These are phyloP conservation scores for Orchesellides sinensis DNA, from an alignment of 2,888 invertebrate species.

Conservation along the genomic window DNA sequence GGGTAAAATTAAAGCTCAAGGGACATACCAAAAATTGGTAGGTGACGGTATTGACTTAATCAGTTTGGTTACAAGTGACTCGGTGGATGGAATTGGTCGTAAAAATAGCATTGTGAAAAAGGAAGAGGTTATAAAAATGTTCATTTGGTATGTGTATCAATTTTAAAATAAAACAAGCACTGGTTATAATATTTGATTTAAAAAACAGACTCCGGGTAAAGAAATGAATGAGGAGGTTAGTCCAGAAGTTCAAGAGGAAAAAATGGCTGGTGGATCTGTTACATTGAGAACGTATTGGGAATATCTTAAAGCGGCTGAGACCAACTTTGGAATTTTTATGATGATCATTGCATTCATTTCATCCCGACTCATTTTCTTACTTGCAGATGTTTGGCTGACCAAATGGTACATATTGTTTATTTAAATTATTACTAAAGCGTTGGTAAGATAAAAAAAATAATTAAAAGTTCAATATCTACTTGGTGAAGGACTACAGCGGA, in stretches of 20 bases:
- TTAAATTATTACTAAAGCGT: neutral
- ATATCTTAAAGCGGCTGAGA: conserved; percentile 70
- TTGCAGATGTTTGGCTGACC: conserved; percentile 70
- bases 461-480: neutral
- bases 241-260: conserved; percentile 66
- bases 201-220: too few species aligned
- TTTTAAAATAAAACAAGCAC: too few species aligned
- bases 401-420: conserved; percentile 65
- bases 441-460: too few species aligned
- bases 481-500: conserved; percentile 57
- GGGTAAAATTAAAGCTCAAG: conserved; percentile 81
- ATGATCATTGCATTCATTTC: conserved; percentile 63
- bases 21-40: conserved; percentile 81
- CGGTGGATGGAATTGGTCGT: conserved; percentile 73
- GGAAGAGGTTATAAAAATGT: conserved; percentile 39
- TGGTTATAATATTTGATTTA: too few species aligned
- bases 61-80: conserved; percentile 76
- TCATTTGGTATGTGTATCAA: too few species aligned
- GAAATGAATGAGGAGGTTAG: conserved; percentile 54
- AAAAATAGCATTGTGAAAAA: conserved; percentile 32
- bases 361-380: conserved; percentile 64
- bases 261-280: conserved; percentile 73
- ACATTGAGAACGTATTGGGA: conserved; percentile 78
- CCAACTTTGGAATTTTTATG: conserved; percentile 50
- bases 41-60: conserved; percentile 76